Conservation (phyloP, 2,797 vertebrate genomes). For the Pygocentrus nattereri region DNA sequence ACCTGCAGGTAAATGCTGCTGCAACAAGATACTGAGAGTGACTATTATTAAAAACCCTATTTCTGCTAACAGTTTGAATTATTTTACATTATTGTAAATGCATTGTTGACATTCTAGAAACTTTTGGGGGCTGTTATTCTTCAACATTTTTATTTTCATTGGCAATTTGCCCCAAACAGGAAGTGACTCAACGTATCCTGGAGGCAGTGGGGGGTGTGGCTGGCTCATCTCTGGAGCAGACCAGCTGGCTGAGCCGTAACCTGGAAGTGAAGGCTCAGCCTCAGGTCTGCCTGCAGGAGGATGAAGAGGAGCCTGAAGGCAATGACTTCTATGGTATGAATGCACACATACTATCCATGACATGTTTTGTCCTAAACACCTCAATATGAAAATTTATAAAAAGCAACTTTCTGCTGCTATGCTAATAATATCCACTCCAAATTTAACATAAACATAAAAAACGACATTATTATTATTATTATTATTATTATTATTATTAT, state of each 20-base stretch:
- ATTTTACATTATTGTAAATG: background rate
- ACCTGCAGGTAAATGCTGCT: slow-evolving; percentile 96
- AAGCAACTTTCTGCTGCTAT: no score
- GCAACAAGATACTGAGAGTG: background rate
- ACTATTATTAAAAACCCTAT: background rate
- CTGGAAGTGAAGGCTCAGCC: slow-evolving; percentile 97
- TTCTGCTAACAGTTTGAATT: background rate
- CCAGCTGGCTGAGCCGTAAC: slow-evolving; percentile 97
- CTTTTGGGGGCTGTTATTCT: background rate
- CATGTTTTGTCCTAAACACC: no score
- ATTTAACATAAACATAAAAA: no score
- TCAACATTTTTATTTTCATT: background rate
- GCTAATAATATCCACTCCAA: no score
- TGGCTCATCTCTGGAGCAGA: slow-evolving; percentile 96
- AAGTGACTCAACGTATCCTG: slow-evolving; percentile 94
- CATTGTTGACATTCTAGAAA: background rate
- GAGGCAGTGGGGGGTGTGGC: slow-evolving; percentile 92
- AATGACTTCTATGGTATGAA: slow-evolving; percentile 80
- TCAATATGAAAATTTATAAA: no score
- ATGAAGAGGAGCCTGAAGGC: slow-evolving; percentile 83
- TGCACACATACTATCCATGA: background rate
- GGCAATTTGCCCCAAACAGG: slow-evolving; percentile 73
- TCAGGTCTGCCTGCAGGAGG: slow-evolving; percentile 87
- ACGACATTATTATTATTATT: no score
- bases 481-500: no score